Conservation (phyloP, 2,113 vertebrate genomes). For the Dasyprocta punctata region DNA sequence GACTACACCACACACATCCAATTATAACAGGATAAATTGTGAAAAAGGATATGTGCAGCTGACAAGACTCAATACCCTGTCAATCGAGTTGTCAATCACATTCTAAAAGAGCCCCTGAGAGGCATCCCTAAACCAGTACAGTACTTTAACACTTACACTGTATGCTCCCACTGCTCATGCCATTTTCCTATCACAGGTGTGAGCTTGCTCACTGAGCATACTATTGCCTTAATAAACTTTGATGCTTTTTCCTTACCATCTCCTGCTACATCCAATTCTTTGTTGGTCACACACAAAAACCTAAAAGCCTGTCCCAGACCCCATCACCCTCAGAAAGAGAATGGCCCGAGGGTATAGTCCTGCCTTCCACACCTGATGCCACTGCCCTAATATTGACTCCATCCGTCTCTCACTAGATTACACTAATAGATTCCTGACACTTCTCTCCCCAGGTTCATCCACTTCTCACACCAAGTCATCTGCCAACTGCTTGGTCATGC, state of each 20-base stretch:
- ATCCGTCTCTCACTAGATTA: background rate
- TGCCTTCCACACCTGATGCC: background rate
- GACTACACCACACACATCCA: background rate
- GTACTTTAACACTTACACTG: background rate
- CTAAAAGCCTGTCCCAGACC: background rate
- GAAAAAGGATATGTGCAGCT: background rate
- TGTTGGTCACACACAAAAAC: background rate
- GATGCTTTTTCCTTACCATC: background rate
- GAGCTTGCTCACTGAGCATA: background rate
- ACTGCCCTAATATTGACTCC: background rate
- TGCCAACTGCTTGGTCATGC: background rate
- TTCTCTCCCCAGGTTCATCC: background rate
- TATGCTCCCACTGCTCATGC: no score
- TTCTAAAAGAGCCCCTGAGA: background rate
- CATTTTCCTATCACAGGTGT: background rate
- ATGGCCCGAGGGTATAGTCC: background rate
- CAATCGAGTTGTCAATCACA: background rate
- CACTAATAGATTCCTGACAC: background rate
- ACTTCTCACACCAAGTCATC: background rate
- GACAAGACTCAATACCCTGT: background rate
- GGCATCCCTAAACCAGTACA: background rate
- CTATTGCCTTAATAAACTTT: background rate
- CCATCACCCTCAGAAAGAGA: background rate
- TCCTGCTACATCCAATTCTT: background rate
- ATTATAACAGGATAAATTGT: background rate